Conservation (phyloP, 2,113 vertebrate species). For the Paracanthobrama guichenoti region DNA sequence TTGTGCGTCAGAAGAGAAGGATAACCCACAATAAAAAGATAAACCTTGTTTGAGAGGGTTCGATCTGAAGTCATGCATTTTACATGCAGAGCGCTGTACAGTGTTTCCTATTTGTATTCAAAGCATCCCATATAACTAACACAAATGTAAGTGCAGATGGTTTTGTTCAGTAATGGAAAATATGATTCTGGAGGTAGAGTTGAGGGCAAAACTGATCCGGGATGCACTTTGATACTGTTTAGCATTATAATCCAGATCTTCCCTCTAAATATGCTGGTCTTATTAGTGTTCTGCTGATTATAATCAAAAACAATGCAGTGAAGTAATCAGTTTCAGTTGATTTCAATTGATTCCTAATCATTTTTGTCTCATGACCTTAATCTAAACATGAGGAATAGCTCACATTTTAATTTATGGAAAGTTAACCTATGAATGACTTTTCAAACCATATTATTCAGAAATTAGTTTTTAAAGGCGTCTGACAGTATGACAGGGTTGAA, state of each 20-base stretch:
- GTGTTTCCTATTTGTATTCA: constrained; percentile 32
- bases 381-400: neutral
- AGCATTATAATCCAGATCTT: constrained; percentile 52
- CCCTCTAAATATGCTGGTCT: constrained; percentile 42
- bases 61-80: constrained; percentile 19
- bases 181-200: constrained; percentile 39
- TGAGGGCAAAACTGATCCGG: constrained; percentile 52
- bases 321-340: neutral
- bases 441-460: neutral
- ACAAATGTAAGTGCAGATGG: constrained; percentile 25
- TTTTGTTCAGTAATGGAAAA: constrained; percentile 46
- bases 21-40: constrained; percentile 24
- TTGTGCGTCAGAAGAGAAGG: constrained; percentile 14
- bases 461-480: neutral
- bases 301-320: constrained; percentile 11
- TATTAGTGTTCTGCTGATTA: constrained; percentile 28
- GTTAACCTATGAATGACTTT: neutral
- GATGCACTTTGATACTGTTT: constrained; percentile 40
- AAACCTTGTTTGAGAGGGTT: constrained; percentile 1
- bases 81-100: constrained; percentile 5
- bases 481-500: neutral
- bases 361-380: neutral
- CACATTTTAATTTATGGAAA: neutral
- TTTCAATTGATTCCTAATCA: constrained; percentile 15
- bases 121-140: constrained; percentile 21